These are phyloP conservation scores for Ptychoptera albimana DNA, from an alignment of 2,888 invertebrate genomes.

Conservation along the genomic window DNA sequence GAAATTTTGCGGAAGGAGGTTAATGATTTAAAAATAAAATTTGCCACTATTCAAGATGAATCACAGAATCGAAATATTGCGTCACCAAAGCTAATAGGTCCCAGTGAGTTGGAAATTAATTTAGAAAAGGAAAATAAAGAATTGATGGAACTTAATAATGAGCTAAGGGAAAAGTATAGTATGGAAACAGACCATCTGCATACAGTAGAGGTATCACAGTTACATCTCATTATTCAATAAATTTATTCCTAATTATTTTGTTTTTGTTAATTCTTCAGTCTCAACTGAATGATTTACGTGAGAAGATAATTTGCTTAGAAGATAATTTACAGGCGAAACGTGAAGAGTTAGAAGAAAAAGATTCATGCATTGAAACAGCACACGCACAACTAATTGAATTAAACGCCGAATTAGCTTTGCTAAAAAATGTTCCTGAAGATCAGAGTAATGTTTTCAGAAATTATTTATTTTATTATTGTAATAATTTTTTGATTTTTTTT, in stretches of 20 bases:
- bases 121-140: conserved; percentile 23
- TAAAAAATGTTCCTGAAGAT: conserved; percentile 19
- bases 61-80: conserved; percentile 1
- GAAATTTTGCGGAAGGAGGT: conserved; percentile 4
- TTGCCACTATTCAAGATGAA: neutral
- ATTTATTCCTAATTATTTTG: neutral
- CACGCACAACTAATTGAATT: conserved; percentile 27
- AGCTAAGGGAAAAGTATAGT: conserved; percentile 18
- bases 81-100: neutral
- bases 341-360: conserved; percentile 25
- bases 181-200: neutral
- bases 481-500: conserved; percentile 6
- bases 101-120: conserved; percentile 7
- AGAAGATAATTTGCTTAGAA: conserved; percentile 23
- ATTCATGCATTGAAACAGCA: conserved; percentile 21
- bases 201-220: neutral
- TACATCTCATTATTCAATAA: neutral
- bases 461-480: neutral
- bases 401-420: conserved; percentile 21
- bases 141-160: conserved; percentile 20
- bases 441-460: conserved; percentile 15
- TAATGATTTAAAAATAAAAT: conserved; percentile 1
- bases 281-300: conserved; percentile 23
- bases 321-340: conserved; percentile 26
- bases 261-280: conserved; percentile 16